Conservation (phyloP, 2,113 vertebrate genomes). For the Mormyrus iriodes region DNA sequence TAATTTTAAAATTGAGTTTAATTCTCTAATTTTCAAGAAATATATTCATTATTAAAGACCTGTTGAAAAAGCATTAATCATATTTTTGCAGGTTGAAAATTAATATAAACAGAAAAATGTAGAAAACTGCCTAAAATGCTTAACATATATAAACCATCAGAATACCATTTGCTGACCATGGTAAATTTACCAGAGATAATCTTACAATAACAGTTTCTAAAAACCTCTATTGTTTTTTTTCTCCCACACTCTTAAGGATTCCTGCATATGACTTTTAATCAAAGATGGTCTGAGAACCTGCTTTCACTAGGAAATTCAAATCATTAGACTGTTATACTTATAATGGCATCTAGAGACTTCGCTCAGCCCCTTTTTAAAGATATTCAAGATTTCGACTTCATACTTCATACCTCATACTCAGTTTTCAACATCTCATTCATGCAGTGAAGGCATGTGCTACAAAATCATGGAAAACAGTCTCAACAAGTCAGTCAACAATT, state of each 20-base stretch:
- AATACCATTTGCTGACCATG: neutral
- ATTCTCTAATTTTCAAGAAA: slow-evolving; percentile 9
- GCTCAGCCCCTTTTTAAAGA: neutral
- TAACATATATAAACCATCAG: neutral
- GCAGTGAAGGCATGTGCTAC: neutral
- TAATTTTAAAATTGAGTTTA: neutral
- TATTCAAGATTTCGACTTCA: neutral
- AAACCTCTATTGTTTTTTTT: too few relatives aligned
- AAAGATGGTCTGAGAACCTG: neutral
- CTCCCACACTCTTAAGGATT: neutral
- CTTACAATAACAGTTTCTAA: neutral
- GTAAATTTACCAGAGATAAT: neutral
- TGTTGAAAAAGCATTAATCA: neutral
- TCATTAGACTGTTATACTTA: neutral
- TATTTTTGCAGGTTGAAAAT: neutral
- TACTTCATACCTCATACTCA: too few relatives aligned
- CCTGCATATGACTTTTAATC: neutral
- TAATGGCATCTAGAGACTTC: neutral
- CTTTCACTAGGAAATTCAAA: neutral
- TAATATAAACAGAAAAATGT: neutral
- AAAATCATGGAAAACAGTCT: neutral
- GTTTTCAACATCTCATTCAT: neutral
- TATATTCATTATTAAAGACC: neutral
- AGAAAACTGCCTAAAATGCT: neutral
- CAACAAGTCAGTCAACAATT: neutral